Conservation (phyloP, 1,140 invertebrate species). For the Halictus rubicundus region DNA sequence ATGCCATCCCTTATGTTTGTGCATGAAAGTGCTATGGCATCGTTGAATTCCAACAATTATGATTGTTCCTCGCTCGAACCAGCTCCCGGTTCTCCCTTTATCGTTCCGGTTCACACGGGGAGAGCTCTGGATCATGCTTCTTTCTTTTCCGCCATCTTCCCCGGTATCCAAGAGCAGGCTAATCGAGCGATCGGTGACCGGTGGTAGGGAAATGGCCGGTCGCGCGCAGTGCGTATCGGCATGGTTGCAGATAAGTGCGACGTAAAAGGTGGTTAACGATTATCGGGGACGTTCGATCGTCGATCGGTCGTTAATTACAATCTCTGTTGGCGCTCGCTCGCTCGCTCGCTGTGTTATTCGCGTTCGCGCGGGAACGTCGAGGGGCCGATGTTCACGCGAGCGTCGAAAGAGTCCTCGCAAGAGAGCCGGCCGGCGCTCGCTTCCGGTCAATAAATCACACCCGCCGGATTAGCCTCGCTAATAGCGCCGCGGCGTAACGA, state of each 20-base stretch:
- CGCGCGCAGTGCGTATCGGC: slow-evolving; percentile 61
- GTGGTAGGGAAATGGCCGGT: slow-evolving; percentile 58
- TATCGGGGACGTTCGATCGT: slow-evolving; percentile 50
- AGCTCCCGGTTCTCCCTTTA: too few relatives aligned
- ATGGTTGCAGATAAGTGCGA: slow-evolving; percentile 55
- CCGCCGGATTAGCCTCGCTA: slow-evolving; percentile 24
- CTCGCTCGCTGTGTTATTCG: too few relatives aligned
- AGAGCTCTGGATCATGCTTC: too few relatives aligned
- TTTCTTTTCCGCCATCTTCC: too few relatives aligned
- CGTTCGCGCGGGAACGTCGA: too few relatives aligned
- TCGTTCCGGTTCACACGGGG: too few relatives aligned
- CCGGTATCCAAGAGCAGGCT: slow-evolving; percentile 9
- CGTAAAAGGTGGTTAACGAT: slow-evolving; percentile 68
- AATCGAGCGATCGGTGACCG: slow-evolving; percentile 60
- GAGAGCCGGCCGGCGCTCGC: not conserved
- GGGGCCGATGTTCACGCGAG: slow-evolving; percentile 15
- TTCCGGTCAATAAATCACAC: slow-evolving; percentile 50
- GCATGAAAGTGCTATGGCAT: too few relatives aligned
- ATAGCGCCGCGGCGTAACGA: slow-evolving; percentile 15
- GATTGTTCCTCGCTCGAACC: too few relatives aligned
- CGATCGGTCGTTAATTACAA: slow-evolving; percentile 61
- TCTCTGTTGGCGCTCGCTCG: not conserved
- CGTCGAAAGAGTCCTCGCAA: slow-evolving; percentile 28
- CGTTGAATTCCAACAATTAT: too few relatives aligned
- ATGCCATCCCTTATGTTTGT: too few relatives aligned